Evolutionary conservation across 1,140 invertebrate species (phyloP).

Genomic region (Aricia agestis): DNA sequence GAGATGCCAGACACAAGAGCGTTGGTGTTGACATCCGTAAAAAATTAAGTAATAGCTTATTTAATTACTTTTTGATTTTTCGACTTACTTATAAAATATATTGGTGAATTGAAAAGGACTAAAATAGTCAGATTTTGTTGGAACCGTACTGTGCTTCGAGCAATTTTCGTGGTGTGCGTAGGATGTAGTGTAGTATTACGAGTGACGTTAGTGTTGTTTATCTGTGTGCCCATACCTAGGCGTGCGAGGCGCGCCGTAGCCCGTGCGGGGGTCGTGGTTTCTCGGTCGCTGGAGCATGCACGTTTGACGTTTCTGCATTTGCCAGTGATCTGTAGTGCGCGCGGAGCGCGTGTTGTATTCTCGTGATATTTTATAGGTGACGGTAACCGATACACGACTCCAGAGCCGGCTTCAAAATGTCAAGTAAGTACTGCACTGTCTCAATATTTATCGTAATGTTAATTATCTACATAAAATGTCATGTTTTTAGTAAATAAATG

Average conservation of each 20-base stretch:
- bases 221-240: slow-evolving; percentile 24
- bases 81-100: neutral
- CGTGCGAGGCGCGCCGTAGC: slow-evolving; percentile 17
- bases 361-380: slow-evolving; percentile 55
- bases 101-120: too few relatives aligned
- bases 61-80: too few relatives aligned
- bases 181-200: slow-evolving; percentile 24
- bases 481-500: neutral
- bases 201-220: slow-evolving; percentile 31
- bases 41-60: too few relatives aligned
- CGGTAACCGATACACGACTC: slow-evolving; percentile 59
- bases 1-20: slow-evolving; percentile 43
- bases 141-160: neutral
- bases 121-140: neutral
- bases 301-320: slow-evolving; percentile 32
- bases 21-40: neutral
- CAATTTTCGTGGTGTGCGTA: slow-evolving; percentile 24
- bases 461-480: neutral
- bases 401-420: slow-evolving; percentile 68
- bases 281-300: slow-evolving; percentile 38
- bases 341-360: slow-evolving; percentile 55
- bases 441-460: neutral
- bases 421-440: slow-evolving; percentile 50
- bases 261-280: slow-evolving; percentile 44
- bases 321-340: slow-evolving; percentile 59